Evolutionary conservation across 2,888 invertebrate species (phyloP).

Genomic region (Tachystola acroxantha): DNA sequence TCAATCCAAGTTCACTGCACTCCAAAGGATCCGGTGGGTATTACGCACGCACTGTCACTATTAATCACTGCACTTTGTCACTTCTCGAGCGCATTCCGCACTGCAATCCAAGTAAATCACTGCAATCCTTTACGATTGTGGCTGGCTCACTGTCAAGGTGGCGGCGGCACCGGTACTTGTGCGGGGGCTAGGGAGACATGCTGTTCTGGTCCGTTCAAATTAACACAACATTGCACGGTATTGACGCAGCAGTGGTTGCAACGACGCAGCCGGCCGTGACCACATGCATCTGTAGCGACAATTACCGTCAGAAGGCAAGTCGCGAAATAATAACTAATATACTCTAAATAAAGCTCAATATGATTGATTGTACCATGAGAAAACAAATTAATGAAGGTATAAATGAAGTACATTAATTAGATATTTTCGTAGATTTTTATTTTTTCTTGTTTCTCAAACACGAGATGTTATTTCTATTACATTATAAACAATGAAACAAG

Average conservation of each 20-base stretch:
- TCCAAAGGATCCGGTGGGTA: slow-evolving; percentile 38
- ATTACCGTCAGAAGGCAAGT: slow-evolving; percentile 16
- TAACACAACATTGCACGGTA: slow-evolving; percentile 12
- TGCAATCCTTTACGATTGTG: slow-evolving; percentile 64
- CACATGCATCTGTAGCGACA: slow-evolving; percentile 10
- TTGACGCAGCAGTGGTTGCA: slow-evolving; percentile 4
- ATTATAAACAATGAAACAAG: too few relatives aligned
- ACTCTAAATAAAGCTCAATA: background rate
- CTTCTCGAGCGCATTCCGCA: slow-evolving; percentile 55
- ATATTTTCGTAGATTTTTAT: too few relatives aligned
- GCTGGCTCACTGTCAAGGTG: slow-evolving; percentile 47
- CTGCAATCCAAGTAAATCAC: slow-evolving; percentile 73
- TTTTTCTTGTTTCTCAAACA: too few relatives aligned
- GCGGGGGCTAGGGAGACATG: slow-evolving; percentile 36
- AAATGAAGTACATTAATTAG: too few relatives aligned
- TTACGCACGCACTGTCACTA: slow-evolving; percentile 53
- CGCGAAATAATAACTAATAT: slow-evolving; percentile 1
- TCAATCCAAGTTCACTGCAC: slow-evolving; percentile 45
- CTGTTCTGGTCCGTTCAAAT: slow-evolving; percentile 10
- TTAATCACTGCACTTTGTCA: slow-evolving; percentile 62
- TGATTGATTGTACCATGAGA: slow-evolving; percentile 2
- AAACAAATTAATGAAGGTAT: too few relatives aligned
- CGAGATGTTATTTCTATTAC: too few relatives aligned
- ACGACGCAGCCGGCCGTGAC: slow-evolving; percentile 3
- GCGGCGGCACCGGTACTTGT: slow-evolving; percentile 59